These are phyloP conservation scores for Mesopsocus fuscifrons DNA, from an alignment of 2,888 invertebrate species.

Conservation along the genomic window DNA sequence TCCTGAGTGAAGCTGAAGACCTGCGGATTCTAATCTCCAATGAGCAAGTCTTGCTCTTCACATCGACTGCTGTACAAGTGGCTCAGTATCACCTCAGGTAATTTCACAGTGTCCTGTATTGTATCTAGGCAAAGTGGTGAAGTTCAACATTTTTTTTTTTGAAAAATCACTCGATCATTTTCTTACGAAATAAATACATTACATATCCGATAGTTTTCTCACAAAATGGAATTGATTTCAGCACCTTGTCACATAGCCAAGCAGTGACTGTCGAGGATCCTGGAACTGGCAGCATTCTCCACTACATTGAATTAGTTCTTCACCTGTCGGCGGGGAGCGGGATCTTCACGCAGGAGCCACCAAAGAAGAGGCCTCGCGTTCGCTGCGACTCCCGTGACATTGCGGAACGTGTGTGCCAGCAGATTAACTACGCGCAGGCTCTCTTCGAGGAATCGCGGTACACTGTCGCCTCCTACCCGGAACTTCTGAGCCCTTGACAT, in stretches of 20 bases:
- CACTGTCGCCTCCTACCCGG: slow-evolving; percentile 38
- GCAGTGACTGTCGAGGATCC: slow-evolving; percentile 32
- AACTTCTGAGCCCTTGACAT: too few species aligned
- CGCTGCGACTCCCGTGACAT: slow-evolving; percentile 53
- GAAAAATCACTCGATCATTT: too few species aligned
- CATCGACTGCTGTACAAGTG: slow-evolving; percentile 29
- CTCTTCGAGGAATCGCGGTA: slow-evolving; percentile 65
- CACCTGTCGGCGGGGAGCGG: slow-evolving; percentile 29
- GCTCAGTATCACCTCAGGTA: slow-evolving; percentile 29
- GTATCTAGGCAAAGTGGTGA: too few species aligned
- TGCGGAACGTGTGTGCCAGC: slow-evolving; percentile 50
- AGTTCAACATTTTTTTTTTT: too few species aligned
- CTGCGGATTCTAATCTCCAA: slow-evolving; percentile 63
- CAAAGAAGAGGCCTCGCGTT: slow-evolving; percentile 50
- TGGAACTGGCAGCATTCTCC: slow-evolving; percentile 26
- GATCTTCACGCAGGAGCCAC: slow-evolving; percentile 25
- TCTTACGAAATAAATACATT: too few species aligned
- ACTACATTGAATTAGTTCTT: slow-evolving; percentile 52
- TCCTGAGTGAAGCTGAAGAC: slow-evolving; percentile 57
- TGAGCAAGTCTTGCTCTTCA: slow-evolving; percentile 50
- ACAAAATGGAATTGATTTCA: too few species aligned
- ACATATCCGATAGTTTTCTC: too few species aligned
- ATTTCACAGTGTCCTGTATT: too few species aligned
- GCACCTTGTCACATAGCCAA: slow-evolving; percentile 45
- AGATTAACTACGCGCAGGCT: slow-evolving; percentile 77